A percentile compares a stretch with the other conserved stretches of the same genome.
Conservation (phyloP, 2,888 invertebrate genomes). For the Tridacna gigas region DNA sequence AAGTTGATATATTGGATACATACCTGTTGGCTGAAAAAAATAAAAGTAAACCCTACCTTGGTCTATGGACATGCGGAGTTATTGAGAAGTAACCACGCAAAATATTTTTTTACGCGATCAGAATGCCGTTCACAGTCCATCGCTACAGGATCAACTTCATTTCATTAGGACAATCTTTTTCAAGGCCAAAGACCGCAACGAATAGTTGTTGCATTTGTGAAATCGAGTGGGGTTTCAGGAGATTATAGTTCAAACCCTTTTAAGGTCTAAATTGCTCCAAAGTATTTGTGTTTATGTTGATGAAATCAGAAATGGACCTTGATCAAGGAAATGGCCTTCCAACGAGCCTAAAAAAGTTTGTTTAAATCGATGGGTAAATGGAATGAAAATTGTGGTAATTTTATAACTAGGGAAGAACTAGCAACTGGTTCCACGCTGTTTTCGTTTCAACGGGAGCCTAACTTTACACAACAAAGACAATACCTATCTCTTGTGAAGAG, state of each 20-base stretch:
- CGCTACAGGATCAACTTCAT: slow-evolving; percentile 25
- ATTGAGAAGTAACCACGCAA: slow-evolving; percentile 26
- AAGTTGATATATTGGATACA: slow-evolving; percentile 23
- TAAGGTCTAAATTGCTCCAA: slow-evolving; percentile 14
- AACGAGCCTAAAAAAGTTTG: slow-evolving; percentile 24
- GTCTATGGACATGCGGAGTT: slow-evolving; percentile 40
- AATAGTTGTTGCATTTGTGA: slow-evolving; percentile 45
- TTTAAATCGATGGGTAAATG: slow-evolving; percentile 14
- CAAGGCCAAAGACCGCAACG: slow-evolving; percentile 39
- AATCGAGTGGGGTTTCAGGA: slow-evolving; percentile 25
- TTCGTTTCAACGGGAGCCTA: slow-evolving; percentile 29
- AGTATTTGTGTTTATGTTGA: slow-evolving; percentile 10
- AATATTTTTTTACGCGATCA: slow-evolving; percentile 36
- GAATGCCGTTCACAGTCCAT: slow-evolving; percentile 34
- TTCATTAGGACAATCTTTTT: slow-evolving; percentile 39
- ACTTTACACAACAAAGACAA: slow-evolving; percentile 23
- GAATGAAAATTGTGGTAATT: slow-evolving; percentile 22
- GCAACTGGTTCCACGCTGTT: slow-evolving; percentile 21
- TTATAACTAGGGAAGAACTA: slow-evolving; percentile 28
- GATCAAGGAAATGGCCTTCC: slow-evolving; percentile 20
- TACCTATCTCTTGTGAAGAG: slow-evolving; percentile 37
- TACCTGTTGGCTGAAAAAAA: slow-evolving; percentile 8
- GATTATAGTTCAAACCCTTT: slow-evolving; percentile 20
- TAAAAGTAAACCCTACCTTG: slow-evolving; percentile 47
- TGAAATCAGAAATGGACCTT: neutral